Conservation (phyloP, 2,113 vertebrate genomes). For the Misgurnus anguillicaudatus region DNA sequence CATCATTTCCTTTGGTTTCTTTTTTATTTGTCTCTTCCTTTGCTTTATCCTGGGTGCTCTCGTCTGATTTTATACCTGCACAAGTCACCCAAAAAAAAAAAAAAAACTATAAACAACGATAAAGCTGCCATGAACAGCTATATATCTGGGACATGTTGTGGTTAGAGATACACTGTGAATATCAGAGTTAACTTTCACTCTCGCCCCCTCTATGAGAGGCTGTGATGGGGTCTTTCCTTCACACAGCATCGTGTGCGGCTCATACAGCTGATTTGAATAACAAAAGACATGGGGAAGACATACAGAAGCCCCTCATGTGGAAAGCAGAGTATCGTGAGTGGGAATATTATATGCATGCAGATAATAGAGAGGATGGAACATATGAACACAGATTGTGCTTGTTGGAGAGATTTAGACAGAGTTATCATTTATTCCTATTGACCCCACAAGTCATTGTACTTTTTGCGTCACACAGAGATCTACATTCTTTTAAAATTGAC, state of each 20-base stretch:
- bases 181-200: constrained; percentile 9
- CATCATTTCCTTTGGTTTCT: not conserved
- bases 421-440: constrained; percentile 9
- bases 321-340: constrained; percentile 21
- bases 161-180: not conserved
- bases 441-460: not conserved
- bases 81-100: not conserved
- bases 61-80: not conserved
- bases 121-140: not conserved
- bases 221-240: constrained; percentile 52
- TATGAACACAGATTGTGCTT: constrained; percentile 22
- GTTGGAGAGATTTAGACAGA: constrained; percentile 11
- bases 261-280: constrained; percentile 42
- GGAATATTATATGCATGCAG: constrained; percentile 32
- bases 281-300: not conserved
- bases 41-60: not conserved
- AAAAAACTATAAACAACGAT: too few species aligned
- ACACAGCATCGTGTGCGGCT: not conserved
- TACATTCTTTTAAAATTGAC: not conserved
- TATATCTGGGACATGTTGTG: not conserved
- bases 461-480: not conserved
- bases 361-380: constrained; percentile 31
- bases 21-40: not conserved
- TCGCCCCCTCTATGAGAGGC: not conserved
- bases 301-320: constrained; percentile 38